These are phyloP conservation scores for Macroramphosus scolopax DNA, from an alignment of 2,797 vertebrate genomes.

Conservation along the genomic window DNA sequence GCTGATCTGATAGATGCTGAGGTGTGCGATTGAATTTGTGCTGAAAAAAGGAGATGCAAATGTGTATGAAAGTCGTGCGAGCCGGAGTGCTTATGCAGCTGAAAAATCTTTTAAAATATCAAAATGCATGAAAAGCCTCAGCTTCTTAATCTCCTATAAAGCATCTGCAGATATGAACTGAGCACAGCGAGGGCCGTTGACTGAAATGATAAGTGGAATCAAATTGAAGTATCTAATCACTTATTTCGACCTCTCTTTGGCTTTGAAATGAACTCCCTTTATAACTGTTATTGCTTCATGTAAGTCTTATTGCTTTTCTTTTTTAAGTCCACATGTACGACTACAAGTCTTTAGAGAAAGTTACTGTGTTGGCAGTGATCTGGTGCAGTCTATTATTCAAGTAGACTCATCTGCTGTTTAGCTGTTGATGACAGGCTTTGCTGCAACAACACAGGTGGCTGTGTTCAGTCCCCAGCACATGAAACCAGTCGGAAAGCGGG, in stretches of 20 bases:
- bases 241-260: slow-evolving; percentile 39
- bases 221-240: slow-evolving; percentile 14
- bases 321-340: slow-evolving; percentile 1
- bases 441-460: slow-evolving; percentile 16
- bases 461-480: slow-evolving; percentile 1
- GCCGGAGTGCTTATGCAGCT: slow-evolving; percentile 9
- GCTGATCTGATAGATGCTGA: slow-evolving; percentile 5
- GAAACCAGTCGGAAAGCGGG: not conserved
- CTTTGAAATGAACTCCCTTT: slow-evolving; percentile 23
- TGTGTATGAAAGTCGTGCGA: slow-evolving; percentile 2
- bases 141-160: not conserved
- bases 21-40: slow-evolving; percentile 8
- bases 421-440: slow-evolving; percentile 14
- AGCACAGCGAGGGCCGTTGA: slow-evolving; percentile 19
- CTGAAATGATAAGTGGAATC: slow-evolving; percentile 33
- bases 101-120: slow-evolving; percentile 8
- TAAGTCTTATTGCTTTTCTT: not conserved
- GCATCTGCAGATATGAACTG: slow-evolving; percentile 12
- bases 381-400: not conserved
- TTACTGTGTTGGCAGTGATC: not conserved
- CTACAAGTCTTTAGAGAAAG: not conserved
- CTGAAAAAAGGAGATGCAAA: slow-evolving; percentile 39
- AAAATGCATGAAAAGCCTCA: slow-evolving; percentile 4
- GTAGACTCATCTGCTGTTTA: slow-evolving; percentile 16
- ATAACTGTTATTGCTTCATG: slow-evolving; percentile 18